phyloP scores from a whole-genome alignment of 2,888 invertebrate genomes.

The Aphodius granarius region DNA sequence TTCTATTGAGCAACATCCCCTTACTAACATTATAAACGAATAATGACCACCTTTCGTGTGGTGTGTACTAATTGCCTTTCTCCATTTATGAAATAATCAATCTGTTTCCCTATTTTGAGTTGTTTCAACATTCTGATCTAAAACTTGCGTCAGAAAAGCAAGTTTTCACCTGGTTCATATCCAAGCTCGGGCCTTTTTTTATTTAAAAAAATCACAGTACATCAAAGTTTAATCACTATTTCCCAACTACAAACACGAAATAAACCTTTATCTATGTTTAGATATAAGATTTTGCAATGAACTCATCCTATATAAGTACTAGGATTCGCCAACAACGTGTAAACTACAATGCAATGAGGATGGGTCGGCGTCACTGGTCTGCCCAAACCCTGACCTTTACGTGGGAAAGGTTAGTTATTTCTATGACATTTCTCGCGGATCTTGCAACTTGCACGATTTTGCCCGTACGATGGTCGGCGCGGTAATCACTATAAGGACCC shows the following conservation, averaged over 20 bases:
- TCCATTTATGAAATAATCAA: neutral
- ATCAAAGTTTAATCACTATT: neutral
- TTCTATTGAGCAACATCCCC: neutral
- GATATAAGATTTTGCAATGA: neutral
- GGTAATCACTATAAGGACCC: conserved; percentile 1
- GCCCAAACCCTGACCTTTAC: conserved; percentile 10
- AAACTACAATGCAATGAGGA: neutral
- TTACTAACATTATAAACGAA: neutral
- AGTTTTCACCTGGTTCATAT: too few species aligned
- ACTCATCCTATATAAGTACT: neutral
- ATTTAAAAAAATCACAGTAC: too few species aligned
- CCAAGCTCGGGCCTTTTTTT: too few species aligned
- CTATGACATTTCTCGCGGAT: neutral
- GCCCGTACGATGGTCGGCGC: neutral
- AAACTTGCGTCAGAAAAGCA: too few species aligned
- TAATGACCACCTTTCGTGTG: neutral
- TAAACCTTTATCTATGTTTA: neutral
- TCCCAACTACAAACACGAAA: neutral
- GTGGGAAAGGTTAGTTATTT: conserved; percentile 5
- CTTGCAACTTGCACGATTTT: neutral
- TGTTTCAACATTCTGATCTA: too few species aligned
- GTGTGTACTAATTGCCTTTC: neutral
- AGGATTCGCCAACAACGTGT: neutral
- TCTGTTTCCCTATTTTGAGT: neutral
- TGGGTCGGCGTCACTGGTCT: neutral